Evolutionary conservation across 2,113 vertebrate species (phyloP), one percentile per base, ranked within the genome.

Genomic region (Microcebus lehilahytsara): DNA sequence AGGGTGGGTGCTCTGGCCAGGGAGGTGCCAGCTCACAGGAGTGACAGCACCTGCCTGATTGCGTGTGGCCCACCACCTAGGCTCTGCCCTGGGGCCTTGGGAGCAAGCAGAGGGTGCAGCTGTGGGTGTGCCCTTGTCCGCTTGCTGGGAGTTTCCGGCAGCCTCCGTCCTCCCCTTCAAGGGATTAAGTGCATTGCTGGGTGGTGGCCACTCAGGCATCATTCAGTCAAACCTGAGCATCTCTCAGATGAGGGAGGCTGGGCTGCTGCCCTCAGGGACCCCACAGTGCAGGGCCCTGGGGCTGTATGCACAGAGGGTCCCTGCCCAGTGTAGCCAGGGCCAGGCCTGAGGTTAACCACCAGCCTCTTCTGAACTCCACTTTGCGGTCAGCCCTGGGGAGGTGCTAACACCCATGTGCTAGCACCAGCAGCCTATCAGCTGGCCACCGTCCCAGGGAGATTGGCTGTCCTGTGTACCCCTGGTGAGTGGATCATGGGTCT

Each of bases 381-480:
- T 56, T 46, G 13, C 17, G 56, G 77, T 0, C 0, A 0, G 72
- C 27, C 67, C 62, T 0, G 2, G 3, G 6, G 42, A 11, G n/a
- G 32, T 20, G 53, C 27, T 96, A 77, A 97, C 66, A 20, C 2
- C 3, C 0, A 0, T 17, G 2, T 72, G 97, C 42, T 96, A 91
- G 56, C 53, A 97, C 53, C 99, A 99, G 99, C 98, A 99, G 0
- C 98, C 99, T 98, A 97, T 98, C 49, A 98, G 98, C 97, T 99
- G 99, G 14, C 99, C 99, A 1, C 98, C 98, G 0, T 99, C 99
- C 0, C 98, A 99, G 97, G 99, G 99, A 99, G 97, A 98, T 98
- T 0, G 99, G 99, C 98, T 99, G 99, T 98, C 99, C 99, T 0
- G 98, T 98, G 0, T 99, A 99, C 98, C 99, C 99, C 0, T 99